phyloP scores from a whole-genome alignment of 2,888 invertebrate species.

The Nephrocerus scutellatus region DNA sequence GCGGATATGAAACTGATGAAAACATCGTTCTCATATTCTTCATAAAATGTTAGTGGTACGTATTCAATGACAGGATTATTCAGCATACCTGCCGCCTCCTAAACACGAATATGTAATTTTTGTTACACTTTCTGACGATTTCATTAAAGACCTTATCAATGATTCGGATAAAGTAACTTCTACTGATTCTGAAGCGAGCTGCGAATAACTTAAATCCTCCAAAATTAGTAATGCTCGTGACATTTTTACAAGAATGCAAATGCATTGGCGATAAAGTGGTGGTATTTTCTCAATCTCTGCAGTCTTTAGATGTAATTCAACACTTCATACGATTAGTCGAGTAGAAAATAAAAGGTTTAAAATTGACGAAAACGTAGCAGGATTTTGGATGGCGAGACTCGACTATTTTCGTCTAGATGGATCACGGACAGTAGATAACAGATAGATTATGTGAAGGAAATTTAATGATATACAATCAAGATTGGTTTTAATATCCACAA shows the following conservation, averaged over 20 bases:
- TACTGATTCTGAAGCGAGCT: no score
- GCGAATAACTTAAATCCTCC: constrained; percentile 56
- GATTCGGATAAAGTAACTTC: no score
- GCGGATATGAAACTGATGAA: no score
- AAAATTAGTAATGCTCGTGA: constrained; percentile 57
- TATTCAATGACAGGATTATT: no score
- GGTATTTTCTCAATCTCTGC: constrained; percentile 88
- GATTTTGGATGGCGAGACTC: constrained; percentile 65
- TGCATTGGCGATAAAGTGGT: constrained; percentile 89
- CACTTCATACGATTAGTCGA: constrained; percentile 72
- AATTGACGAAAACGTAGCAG: constrained; percentile 35
- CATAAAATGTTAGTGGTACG: no score
- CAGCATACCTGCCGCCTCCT: no score
- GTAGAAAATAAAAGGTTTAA: constrained; percentile 24
- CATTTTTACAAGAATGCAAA: constrained; percentile 81
- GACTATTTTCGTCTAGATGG: constrained; percentile 90
- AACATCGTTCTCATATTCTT: no score
- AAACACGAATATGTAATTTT: no score
- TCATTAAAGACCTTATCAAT: no score
- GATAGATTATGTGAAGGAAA: constrained; percentile 71
- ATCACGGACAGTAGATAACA: constrained; percentile 70
- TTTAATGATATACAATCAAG: constrained; percentile 77
- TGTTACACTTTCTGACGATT: no score
- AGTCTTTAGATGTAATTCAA: constrained; percentile 84
- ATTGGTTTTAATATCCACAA: constrained; percentile 87